These are phyloP conservation scores for Malurus alboscapulatus DNA, from an alignment of 2,113 vertebrate species.

Conservation along the genomic window DNA sequence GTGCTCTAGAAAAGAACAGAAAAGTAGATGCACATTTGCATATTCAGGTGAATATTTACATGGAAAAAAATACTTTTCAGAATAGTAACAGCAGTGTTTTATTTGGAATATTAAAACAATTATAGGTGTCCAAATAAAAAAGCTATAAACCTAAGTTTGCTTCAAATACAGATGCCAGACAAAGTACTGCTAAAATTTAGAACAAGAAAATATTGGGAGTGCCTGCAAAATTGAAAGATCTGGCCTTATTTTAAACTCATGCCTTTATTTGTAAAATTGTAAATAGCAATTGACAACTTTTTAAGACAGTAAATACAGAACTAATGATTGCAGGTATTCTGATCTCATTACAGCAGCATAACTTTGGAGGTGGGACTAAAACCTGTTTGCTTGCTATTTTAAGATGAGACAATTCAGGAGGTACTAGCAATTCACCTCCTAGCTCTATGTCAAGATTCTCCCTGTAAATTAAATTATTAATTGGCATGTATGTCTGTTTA, in stretches of 20 bases:
- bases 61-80: background rate
- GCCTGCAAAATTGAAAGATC: background rate
- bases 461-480: slow-evolving; percentile 78
- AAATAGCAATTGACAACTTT: background rate
- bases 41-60: background rate
- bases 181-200: background rate
- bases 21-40: background rate
- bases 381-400: slow-evolving; percentile 35
- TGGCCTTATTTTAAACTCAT: background rate
- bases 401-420: slow-evolving; percentile 45
- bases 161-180: background rate
- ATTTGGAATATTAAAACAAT: background rate
- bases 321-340: background rate
- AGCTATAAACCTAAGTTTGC: background rate
- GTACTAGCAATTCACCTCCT: slow-evolving; percentile 53
- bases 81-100: background rate
- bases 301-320: background rate
- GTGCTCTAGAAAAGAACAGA: background rate
- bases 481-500: slow-evolving; percentile 72
- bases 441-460: slow-evolving; percentile 68
- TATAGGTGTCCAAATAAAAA: background rate
- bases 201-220: background rate
- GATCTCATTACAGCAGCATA: slow-evolving; percentile 17
- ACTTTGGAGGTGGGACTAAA: slow-evolving; percentile 31
- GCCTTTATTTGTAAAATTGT: background rate